These are phyloP conservation scores for Leptopterna dolabrata DNA, from an alignment of 2,888 invertebrate genomes.

Conservation along the genomic window DNA sequence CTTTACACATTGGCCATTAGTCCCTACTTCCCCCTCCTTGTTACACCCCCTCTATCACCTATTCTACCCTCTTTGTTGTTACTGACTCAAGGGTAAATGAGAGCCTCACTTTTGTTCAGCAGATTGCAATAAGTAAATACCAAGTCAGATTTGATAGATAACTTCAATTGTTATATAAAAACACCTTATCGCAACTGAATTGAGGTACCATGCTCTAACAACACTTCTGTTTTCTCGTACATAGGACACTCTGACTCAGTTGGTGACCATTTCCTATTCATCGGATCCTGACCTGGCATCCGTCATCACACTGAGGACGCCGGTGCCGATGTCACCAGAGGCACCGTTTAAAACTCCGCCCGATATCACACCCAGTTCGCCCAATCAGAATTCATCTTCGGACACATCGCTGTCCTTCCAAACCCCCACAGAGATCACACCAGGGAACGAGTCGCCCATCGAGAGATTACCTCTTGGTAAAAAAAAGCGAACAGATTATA, in stretches of 20 bases:
- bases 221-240: not conserved
- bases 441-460: slow-evolving; percentile 40
- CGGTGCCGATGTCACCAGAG: slow-evolving; percentile 41
- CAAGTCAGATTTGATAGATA: too few relatives aligned
- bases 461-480: slow-evolving; percentile 38
- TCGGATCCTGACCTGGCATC: slow-evolving; percentile 53
- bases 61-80: too few relatives aligned
- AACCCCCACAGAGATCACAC: slow-evolving; percentile 58
- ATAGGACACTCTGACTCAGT: slow-evolving; percentile 52
- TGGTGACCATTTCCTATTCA: slow-evolving; percentile 53
- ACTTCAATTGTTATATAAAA: too few relatives aligned
- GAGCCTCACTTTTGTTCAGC: too few relatives aligned
- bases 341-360: slow-evolving; percentile 43
- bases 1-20: too few relatives aligned
- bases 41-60: too few relatives aligned
- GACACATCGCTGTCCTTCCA: slow-evolving; percentile 60
- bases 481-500: not conserved
- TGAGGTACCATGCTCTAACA: too few relatives aligned
- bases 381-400: slow-evolving; percentile 58
- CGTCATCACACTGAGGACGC: slow-evolving; percentile 48
- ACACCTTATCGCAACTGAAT: too few relatives aligned
- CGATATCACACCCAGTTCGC: slow-evolving; percentile 52
- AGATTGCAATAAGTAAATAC: too few relatives aligned
- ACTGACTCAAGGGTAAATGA: too few relatives aligned
- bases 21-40: too few relatives aligned